Conservation (phyloP, 1,140 invertebrate genomes). For the Bacillus rossius region DNA sequence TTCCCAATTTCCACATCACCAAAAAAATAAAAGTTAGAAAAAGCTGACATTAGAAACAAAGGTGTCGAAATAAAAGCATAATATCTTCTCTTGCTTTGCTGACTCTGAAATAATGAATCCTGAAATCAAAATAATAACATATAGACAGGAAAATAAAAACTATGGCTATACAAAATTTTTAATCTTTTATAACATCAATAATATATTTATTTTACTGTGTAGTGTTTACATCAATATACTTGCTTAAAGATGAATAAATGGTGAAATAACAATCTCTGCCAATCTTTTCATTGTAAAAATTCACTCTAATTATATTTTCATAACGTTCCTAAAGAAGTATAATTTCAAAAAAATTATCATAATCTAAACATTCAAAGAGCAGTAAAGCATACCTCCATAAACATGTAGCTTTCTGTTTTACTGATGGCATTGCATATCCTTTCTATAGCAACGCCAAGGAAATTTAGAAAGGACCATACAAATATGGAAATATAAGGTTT, state of each 20-base stretch:
- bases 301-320: not conserved
- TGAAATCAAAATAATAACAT: slow-evolving; percentile 16
- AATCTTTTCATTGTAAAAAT: not conserved
- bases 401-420: slow-evolving; percentile 10
- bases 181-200: not conserved
- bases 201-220: not conserved
- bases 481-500: slow-evolving; percentile 71
- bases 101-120: slow-evolving; percentile 7
- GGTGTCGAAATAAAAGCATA: slow-evolving; percentile 61
- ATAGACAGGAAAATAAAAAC: slow-evolving; percentile 11
- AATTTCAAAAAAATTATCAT: not conserved
- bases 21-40: slow-evolving; percentile 86
- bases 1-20: slow-evolving; percentile 64
- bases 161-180: not conserved
- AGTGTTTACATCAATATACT: not conserved
- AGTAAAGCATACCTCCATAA: slow-evolving; percentile 21
- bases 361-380: not conserved
- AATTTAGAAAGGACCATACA: slow-evolving; percentile 81
- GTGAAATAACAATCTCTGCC: not conserved
- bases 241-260: not conserved
- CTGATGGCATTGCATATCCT: slow-evolving; percentile 47
- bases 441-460: slow-evolving; percentile 68
- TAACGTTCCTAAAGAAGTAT: no score
- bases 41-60: slow-evolving; percentile 65
- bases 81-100: slow-evolving; percentile 48